These are phyloP conservation scores for Sander vitreus DNA, from an alignment of 2,113 vertebrate genomes.

Conservation along the genomic window DNA sequence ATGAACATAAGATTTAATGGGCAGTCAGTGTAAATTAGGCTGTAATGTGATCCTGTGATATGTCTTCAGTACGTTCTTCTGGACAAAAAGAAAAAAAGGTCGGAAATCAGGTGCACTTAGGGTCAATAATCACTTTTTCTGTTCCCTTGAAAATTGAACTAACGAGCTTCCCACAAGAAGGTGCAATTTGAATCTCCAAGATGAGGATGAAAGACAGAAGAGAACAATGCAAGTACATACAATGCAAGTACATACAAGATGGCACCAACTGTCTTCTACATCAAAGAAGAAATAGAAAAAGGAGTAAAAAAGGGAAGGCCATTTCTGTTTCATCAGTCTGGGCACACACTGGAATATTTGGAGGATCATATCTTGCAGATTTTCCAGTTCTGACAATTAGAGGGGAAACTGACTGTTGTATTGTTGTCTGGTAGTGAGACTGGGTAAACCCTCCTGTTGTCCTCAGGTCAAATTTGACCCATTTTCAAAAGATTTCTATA, in stretches of 20 bases:
- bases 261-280: background rate
- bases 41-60: background rate
- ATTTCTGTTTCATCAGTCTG: slow-evolving; percentile 8
- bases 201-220: slow-evolving; percentile 4
- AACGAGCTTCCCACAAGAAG: slow-evolving; percentile 19
- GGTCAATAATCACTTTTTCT: slow-evolving; percentile 27
- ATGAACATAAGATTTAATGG: background rate
- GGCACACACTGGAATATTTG: background rate
- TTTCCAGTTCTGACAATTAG: background rate
- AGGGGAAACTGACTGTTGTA: background rate
- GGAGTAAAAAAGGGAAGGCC: background rate
- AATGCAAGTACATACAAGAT: slow-evolving; percentile 37
- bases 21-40: background rate
- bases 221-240: slow-evolving; percentile 38
- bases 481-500: too few relatives aligned
- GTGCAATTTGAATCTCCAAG: background rate
- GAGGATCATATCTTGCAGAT: background rate
- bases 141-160: background rate
- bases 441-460: too few relatives aligned
- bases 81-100: background rate
- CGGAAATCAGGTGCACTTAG: background rate
- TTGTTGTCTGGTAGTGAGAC: background rate
- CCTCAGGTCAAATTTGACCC: too few relatives aligned
- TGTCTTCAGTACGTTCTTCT: background rate
- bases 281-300: slow-evolving; percentile 5